These are phyloP conservation scores for Tympanoctomys barrerae DNA, from an alignment of 2,797 vertebrate species.

Conservation along the genomic window DNA sequence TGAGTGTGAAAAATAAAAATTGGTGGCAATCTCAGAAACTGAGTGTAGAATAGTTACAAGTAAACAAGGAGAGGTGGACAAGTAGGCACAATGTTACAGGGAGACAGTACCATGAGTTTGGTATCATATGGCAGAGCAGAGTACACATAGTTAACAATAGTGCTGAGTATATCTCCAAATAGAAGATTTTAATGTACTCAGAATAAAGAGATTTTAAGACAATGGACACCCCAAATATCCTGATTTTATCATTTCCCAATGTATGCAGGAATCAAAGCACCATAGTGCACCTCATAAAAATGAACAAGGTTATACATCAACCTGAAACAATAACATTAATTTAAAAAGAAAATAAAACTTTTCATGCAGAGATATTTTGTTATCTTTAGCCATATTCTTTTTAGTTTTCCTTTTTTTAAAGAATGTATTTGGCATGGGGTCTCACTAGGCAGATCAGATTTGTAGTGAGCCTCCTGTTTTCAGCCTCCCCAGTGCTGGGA, in stretches of 20 bases:
- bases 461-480: no score
- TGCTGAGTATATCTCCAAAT: not conserved
- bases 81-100: not conserved
- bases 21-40: not conserved
- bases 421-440: no score
- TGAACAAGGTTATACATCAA: no score
- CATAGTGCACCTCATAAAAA: not conserved
- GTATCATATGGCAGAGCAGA: not conserved
- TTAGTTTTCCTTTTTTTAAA: no score
- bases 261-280: not conserved
- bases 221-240: not conserved
- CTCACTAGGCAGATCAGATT: no score
- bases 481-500: no score
- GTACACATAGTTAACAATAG: not conserved
- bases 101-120: not conserved
- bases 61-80: not conserved
- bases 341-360: not conserved
- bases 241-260: not conserved
- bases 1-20: not conserved
- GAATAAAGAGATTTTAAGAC: not conserved
- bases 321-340: not conserved
- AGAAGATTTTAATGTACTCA: not conserved
- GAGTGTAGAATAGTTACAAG: not conserved
- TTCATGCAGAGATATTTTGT: constrained; percentile 30
- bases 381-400: not conserved